Evolutionary conservation across 2,113 vertebrate species (phyloP).

Genomic region (Notothenia coriiceps): DNA sequence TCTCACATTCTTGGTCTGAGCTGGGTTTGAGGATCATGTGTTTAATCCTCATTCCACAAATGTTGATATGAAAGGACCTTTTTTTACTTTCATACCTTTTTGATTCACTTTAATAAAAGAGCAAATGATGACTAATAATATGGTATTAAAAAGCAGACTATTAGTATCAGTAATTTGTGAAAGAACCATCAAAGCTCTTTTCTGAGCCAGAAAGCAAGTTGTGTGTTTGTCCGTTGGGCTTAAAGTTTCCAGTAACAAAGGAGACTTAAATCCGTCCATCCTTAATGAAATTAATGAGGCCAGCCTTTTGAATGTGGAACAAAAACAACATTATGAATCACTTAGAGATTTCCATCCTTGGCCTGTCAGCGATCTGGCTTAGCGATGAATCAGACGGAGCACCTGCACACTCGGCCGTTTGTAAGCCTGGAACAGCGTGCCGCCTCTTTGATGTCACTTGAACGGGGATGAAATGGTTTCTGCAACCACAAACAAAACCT

Average conservation of each 20-base stretch:
- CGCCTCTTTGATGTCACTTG: constrained; percentile 80
- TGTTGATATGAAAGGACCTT: constrained; percentile 8
- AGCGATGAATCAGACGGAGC: constrained; percentile 72
- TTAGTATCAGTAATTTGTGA: constrained; percentile 8
- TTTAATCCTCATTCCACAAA: constrained; percentile 4
- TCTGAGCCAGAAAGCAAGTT: constrained; percentile 31
- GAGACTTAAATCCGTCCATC: constrained; percentile 60
- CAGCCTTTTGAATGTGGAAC: constrained; percentile 62
- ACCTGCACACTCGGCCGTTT: constrained; percentile 76
- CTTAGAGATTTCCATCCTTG: constrained; percentile 60
- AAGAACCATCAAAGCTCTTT: constrained; percentile 18
- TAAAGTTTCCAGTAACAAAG: constrained; percentile 67
- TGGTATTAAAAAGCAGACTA: constrained; percentile 9
- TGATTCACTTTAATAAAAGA: constrained; percentile 11
- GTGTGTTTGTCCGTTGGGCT: constrained; percentile 41
- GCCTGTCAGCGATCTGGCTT: constrained; percentile 75
- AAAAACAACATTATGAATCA: constrained; percentile 63
- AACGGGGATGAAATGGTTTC: constrained; percentile 74
- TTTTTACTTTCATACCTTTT: constrained; percentile 6
- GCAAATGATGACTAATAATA: constrained; percentile 3
- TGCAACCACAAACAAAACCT: constrained; percentile 69
- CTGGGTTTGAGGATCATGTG: constrained; percentile 8
- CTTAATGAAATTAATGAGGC: constrained; percentile 76
- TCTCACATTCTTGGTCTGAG: neutral
- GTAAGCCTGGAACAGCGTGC: constrained; percentile 76